phyloP scores from a whole-genome alignment of 1,140 invertebrate species.

The Cataglyphis hispanica region DNA sequence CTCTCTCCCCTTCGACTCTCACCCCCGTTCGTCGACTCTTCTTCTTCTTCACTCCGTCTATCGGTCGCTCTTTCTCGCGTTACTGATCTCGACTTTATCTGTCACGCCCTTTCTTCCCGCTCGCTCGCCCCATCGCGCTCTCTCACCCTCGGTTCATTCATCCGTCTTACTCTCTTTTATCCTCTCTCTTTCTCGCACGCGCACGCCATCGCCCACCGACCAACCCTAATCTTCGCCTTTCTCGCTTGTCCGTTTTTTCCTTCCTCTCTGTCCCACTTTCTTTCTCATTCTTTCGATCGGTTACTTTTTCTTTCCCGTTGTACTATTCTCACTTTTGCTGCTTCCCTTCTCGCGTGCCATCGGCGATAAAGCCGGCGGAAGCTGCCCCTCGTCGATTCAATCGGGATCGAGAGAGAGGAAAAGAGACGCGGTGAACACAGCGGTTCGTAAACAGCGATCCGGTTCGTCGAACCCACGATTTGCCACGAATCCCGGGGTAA shows the following conservation, averaged over 20 bases:
- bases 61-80: slow-evolving; percentile 31
- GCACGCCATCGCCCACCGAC: slow-evolving; percentile 3
- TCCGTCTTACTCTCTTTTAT: slow-evolving; percentile 51
- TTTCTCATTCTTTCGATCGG: slow-evolving; percentile 2
- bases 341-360: slow-evolving; percentile 28
- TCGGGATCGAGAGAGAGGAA: background rate
- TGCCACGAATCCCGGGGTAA: slow-evolving; percentile 52
- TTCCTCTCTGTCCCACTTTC: slow-evolving; percentile 14
- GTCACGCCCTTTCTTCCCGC: slow-evolving; percentile 19
- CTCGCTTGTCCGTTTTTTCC: slow-evolving; percentile 18
- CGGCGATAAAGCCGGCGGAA: slow-evolving; percentile 56
- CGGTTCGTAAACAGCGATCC: slow-evolving; percentile 62
- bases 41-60: background rate
- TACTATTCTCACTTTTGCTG: slow-evolving; percentile 40
- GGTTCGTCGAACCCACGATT: slow-evolving; percentile 60
- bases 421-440: background rate
- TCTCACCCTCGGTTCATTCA: slow-evolving; percentile 41
- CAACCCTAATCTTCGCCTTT: slow-evolving; percentile 13
- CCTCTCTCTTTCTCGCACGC: background rate
- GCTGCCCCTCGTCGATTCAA: slow-evolving; percentile 48
- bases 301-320: background rate
- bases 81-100: slow-evolving; percentile 27
- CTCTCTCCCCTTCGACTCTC: background rate
- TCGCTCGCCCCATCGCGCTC: slow-evolving; percentile 46
- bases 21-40: background rate